Evolutionary conservation across 1,140 invertebrate species (phyloP).

Genomic region (Anastrepha ludens): DNA sequence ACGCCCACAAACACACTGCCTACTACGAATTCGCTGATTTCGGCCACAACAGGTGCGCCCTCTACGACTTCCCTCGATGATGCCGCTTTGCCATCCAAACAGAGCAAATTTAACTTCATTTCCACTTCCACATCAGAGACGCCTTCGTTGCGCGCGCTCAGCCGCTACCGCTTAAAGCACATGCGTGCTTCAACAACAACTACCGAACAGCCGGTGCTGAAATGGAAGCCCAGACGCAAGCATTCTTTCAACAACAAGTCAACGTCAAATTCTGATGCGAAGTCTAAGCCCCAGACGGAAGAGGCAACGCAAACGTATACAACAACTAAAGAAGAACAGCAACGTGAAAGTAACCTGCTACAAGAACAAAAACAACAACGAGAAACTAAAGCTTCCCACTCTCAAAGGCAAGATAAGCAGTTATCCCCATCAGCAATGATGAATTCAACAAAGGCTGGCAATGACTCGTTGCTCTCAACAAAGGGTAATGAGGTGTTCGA

Average conservation of each 20-base stretch:
- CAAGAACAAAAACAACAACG: background rate
- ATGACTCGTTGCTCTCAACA: background rate
- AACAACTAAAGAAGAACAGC: background rate
- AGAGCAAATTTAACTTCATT: slow-evolving; percentile 58
- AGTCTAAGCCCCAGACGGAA: background rate
- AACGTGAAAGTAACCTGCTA: background rate
- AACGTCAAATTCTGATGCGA: background rate
- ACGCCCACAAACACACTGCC: slow-evolving; percentile 56
- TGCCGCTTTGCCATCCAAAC: background rate
- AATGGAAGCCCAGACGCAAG: slow-evolving; percentile 67
- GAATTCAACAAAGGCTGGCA: background rate
- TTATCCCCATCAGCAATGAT: slow-evolving; percentile 38
- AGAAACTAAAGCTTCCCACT: background rate
- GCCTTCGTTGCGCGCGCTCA: slow-evolving; percentile 61
- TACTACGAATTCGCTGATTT: background rate
- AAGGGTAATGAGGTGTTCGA: slow-evolving; percentile 61
- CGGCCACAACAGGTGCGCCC: background rate
- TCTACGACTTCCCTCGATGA: slow-evolving; percentile 5
- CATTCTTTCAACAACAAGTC: background rate
- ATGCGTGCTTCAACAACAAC: slow-evolving; percentile 61
- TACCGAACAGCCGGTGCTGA: slow-evolving; percentile 61
- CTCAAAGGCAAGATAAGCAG: slow-evolving; percentile 23
- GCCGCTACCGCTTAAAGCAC: slow-evolving; percentile 65
- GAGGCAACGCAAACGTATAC: background rate
- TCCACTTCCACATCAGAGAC: slow-evolving; percentile 56